phyloP scores from a whole-genome alignment of 2,888 invertebrate species.

The Petrolisthes manimaculis region DNA sequence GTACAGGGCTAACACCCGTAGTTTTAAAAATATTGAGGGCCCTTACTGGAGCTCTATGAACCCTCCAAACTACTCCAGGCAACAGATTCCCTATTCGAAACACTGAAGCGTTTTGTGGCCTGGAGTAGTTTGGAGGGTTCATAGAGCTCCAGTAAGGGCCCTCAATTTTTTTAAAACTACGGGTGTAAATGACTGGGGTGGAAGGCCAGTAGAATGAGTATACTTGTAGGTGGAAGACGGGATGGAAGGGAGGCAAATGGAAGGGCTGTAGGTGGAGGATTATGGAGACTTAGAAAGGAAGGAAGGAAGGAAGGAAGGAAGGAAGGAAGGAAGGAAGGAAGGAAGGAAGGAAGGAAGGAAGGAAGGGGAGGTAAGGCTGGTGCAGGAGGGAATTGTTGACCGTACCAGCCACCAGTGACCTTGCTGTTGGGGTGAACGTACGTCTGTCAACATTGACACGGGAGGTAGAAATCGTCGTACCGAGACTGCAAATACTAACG shows the following conservation, averaged over 20 bases:
- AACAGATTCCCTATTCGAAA: too few relatives aligned
- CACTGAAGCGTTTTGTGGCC: too few relatives aligned
- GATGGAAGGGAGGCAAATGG: not conserved
- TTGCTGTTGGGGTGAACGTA: constrained; percentile 47
- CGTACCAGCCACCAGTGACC: constrained; percentile 34
- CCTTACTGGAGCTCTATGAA: too few relatives aligned
- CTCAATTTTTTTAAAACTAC: too few relatives aligned
- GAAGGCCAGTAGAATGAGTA: not conserved
- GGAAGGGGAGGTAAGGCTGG: not conserved
- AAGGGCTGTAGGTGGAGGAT: not conserved
- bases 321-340: not conserved
- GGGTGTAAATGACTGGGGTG: not conserved
- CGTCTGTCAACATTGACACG: constrained; percentile 53
- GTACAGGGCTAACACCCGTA: too few relatives aligned
- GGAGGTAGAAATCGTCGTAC: constrained; percentile 46
- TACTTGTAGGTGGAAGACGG: not conserved
- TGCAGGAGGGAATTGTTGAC: constrained; percentile 15
- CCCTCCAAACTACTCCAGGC: too few relatives aligned
- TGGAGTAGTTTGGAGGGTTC: too few relatives aligned
- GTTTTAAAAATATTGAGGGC: too few relatives aligned
- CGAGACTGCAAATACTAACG: constrained; percentile 38
- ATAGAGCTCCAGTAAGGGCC: too few relatives aligned
- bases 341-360: not conserved
- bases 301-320: not conserved
- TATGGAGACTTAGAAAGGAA: not conserved